These are phyloP conservation scores for Brachypalpus laphriformis DNA, from an alignment of 2,888 invertebrate genomes.

Conservation along the genomic window DNA sequence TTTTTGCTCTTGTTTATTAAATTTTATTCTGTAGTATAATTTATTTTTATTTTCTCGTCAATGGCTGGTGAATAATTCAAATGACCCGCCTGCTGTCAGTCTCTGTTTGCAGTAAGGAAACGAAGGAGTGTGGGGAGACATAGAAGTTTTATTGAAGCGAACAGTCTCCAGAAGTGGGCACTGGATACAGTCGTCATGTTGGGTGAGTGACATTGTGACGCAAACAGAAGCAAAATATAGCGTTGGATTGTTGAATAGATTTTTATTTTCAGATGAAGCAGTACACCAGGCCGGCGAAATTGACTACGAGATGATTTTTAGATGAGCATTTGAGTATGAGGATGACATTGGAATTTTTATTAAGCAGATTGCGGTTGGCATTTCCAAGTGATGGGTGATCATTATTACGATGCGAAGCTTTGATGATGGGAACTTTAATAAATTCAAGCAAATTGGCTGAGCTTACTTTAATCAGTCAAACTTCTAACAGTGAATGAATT, in stretches of 20 bases:
- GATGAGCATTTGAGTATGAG: not conserved
- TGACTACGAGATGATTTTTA: not conserved
- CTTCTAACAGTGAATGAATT: too few relatives aligned
- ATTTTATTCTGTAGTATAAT: conserved; percentile 17
- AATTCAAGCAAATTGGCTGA: not conserved
- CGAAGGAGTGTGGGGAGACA: not conserved
- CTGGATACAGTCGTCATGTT: conserved; percentile 1
- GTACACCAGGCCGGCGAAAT: not conserved
- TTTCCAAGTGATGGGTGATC: not conserved
- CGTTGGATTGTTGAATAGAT: not conserved
- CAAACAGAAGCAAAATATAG: conserved; percentile 5
- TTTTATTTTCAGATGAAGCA: not conserved
- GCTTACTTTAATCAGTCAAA: not conserved
- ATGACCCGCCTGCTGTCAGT: not conserved
- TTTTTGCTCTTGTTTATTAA: not conserved
- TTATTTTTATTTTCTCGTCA: conserved; percentile 20
- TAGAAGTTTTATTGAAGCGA: not conserved
- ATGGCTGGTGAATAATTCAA: conserved; percentile 22
- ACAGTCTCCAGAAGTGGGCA: not conserved
- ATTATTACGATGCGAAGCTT: not conserved
- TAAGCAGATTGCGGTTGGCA: not conserved
- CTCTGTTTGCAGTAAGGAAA: not conserved
- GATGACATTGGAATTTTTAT: not conserved
- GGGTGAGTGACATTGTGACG: conserved; percentile 25
- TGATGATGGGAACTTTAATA: not conserved